Evolutionary conservation across 2,113 vertebrate genomes (phyloP).

Genomic region (Platysternon megacephalum): DNA sequence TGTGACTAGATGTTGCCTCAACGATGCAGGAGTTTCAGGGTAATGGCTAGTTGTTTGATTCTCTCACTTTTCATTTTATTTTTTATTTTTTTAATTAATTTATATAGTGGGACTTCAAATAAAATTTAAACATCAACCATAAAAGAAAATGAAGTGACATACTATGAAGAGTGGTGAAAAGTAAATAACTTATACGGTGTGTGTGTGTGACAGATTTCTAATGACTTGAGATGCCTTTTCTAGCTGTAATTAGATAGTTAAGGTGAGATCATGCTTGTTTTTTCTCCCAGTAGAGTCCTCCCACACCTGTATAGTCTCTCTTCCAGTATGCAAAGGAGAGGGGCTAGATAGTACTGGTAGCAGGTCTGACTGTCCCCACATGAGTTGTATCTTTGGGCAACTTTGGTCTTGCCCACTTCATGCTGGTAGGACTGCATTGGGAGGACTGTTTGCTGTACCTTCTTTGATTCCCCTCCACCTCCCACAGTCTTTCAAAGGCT

Average conservation of each 20-base stretch:
- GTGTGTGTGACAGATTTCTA: background rate
- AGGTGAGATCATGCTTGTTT: background rate
- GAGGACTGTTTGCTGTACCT: background rate
- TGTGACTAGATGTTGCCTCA: background rate
- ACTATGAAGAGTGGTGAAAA: background rate
- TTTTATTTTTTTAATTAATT: background rate
- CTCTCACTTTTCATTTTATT: background rate
- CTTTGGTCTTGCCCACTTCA: background rate
- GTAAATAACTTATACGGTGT: background rate
- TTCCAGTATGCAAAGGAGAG: background rate
- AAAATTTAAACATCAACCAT: background rate
- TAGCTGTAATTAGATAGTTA: background rate
- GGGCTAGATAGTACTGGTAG: background rate
- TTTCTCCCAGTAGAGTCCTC: background rate
- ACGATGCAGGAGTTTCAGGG: background rate
- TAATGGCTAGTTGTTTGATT: background rate
- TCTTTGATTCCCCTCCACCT: no score
- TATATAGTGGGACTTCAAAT: background rate
- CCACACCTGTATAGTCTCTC: background rate
- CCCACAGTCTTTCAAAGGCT: background rate
- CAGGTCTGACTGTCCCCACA: background rate
- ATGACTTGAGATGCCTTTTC: background rate
- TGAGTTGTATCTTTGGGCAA: background rate
- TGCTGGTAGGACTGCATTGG: background rate
- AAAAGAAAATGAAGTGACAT: background rate